Base-by-base conservation (phyloP, 23 tunicate genomes). In the Ciona savignyi region DNA sequence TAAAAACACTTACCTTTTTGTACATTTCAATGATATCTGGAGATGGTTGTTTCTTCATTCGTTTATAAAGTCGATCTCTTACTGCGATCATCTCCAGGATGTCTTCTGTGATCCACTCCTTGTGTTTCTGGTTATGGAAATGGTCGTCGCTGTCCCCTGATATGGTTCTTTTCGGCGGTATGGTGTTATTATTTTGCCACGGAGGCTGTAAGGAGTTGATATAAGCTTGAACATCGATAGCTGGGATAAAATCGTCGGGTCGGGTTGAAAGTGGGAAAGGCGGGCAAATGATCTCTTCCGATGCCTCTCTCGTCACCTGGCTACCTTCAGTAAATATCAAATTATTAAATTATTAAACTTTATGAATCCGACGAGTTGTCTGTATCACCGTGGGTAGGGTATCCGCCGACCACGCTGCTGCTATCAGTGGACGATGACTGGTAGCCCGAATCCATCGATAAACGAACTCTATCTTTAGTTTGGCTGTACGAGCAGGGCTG, bases 51-150 rank as follows among this genome's bases (percentile, higher is more conserved):
- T 81, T 86, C 82, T 93, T 93, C 89, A 82, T 86, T 28, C 87
- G 72, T 56, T 86, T 86, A 87, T 93, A 93, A 32, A 93, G 78
- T 25, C 87, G 81, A 60, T 93, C 98, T 0, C 98, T 81, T 0
- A 93, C 88, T 6, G 77, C 88, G 42, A 93, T 93, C 93, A 93
- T 86, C 49, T 93, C 88, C 35, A 93, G 70, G 4, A 93, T 93
- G 63, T 93, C 93, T 30, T 86, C 89, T 0, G 98, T 93, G 48
- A 93, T 93, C 98, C 98, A 93, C 29, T 92, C 74, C 73, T 93
- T 93, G 85, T 93, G 98, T 66, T 83, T 77, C 30, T 78, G 91
- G 51, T 74, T 42, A 6, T 42, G 56, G 56, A 6, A 42, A 15
- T 9, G 56, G 11, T 42, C 56, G 56, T 42, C 56, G 15, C 56